Evolutionary conservation across 30 jellyfish, hydroid and myxozoan genomes (phyloP).

Genomic region (Turritopsis rubra): DNA sequence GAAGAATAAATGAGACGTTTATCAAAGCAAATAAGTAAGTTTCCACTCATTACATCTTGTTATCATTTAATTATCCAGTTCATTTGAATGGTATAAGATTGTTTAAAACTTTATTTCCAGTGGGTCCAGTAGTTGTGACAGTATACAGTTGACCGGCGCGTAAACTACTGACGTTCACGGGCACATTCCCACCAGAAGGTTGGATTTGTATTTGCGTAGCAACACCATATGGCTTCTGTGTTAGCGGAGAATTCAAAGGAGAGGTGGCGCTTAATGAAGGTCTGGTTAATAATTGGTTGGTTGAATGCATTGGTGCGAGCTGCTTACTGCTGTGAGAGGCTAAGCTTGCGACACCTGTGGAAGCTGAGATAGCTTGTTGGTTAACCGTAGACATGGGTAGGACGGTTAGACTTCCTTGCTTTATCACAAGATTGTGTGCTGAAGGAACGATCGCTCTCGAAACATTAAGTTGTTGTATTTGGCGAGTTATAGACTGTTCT

Average conservation of each 20-base stretch:
- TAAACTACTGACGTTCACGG: neutral
- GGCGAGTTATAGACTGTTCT: neutral
- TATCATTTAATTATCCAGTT: too few relatives aligned
- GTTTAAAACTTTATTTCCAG: neutral
- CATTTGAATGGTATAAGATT: neutral
- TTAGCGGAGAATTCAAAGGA: conserved; percentile 12
- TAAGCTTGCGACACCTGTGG: neutral
- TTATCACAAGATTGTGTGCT: neutral
- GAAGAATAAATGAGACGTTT: neutral
- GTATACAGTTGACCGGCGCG: neutral
- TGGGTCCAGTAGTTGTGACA: neutral
- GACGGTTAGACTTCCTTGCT: neutral
- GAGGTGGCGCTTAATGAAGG: neutral
- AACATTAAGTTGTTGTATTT: neutral
- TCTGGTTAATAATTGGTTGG: neutral
- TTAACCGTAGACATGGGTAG: neutral
- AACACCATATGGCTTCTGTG: neutral
- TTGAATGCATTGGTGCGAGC: neutral
- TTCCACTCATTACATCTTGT: neutral
- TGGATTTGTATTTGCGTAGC: neutral
- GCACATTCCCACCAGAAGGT: neutral
- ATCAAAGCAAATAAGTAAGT: neutral
- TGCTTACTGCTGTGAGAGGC: neutral
- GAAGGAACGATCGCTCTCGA: conserved; percentile 1
- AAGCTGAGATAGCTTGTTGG: neutral